A percentile compares a stretch with the other conserved stretches of the same genome.
These are phyloP conservation scores for Archaeoteleia sp. DNA, from an alignment of 2,888 invertebrate genomes.

Conservation along the genomic window DNA sequence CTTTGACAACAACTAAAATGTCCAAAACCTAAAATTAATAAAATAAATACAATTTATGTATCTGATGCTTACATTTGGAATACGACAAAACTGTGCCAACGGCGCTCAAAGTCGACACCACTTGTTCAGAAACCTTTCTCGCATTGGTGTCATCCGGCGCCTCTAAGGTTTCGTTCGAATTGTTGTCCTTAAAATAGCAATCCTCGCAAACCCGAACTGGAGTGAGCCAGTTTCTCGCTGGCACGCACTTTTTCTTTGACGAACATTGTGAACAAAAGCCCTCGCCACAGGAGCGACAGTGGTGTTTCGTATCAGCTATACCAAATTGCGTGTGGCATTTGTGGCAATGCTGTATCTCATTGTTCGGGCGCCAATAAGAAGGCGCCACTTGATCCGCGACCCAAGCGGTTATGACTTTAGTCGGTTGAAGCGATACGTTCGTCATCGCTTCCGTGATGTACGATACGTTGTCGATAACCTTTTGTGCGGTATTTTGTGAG, in stretches of 20 bases:
- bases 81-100: constrained; percentile 84
- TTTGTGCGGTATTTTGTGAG: constrained; percentile 79
- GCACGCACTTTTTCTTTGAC: constrained; percentile 81
- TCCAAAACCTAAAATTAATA: background rate
- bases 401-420: constrained; percentile 82
- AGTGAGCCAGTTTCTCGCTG: constrained; percentile 82
- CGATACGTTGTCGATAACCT: constrained; percentile 80
- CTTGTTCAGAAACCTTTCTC: constrained; percentile 82
- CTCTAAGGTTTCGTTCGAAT: constrained; percentile 64
- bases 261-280: constrained; percentile 87
- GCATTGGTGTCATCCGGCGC: constrained; percentile 76
- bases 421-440: constrained; percentile 83
- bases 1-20: background rate
- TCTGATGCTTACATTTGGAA: constrained; percentile 79
- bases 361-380: constrained; percentile 86
- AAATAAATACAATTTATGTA: constrained; percentile 17
- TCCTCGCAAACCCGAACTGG: constrained; percentile 85
- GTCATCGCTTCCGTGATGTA: constrained; percentile 80
- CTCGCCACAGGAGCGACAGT: constrained; percentile 86
- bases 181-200: constrained; percentile 76
- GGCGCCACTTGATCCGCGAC: constrained; percentile 88
- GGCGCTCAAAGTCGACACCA: constrained; percentile 82
- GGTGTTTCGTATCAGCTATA: constrained; percentile 80
- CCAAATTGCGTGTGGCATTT: constrained; percentile 80
- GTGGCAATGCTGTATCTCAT: constrained; percentile 82